Percentiles rank a stretch among this genome's conserved stretches.
These are phyloP conservation scores for Tenrec ecaudatus DNA, from an alignment of 2,113 vertebrate genomes.

Conservation along the genomic window DNA sequence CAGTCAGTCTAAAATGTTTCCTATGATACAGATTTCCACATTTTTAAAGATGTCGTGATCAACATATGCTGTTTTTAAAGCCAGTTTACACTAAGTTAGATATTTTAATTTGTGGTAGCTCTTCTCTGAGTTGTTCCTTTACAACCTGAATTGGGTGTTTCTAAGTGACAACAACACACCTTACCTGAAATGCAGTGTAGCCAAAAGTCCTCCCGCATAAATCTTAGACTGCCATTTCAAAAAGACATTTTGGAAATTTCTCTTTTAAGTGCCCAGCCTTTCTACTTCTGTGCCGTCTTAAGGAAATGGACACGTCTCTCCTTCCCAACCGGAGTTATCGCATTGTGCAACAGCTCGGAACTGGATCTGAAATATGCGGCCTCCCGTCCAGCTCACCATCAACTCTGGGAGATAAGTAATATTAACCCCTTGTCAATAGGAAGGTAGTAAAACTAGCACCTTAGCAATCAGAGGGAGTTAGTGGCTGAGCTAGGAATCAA, in stretches of 20 bases:
- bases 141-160: neutral
- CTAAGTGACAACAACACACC: too few species aligned
- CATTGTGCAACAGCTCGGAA: neutral
- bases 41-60: neutral
- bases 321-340: neutral
- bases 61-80: neutral
- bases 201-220: neutral
- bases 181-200: neutral
- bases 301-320: neutral
- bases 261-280: neutral
- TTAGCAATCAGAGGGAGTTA: neutral
- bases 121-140: conserved; percentile 14
- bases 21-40: neutral
- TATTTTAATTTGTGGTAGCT: neutral
- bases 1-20: neutral
- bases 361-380: neutral
- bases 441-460: neutral
- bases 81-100: neutral
- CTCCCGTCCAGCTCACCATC: neutral
- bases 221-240: conserved; percentile 2
- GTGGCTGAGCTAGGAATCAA: neutral
- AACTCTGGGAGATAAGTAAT: too few species aligned
- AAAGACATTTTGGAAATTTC: conserved; percentile 40
- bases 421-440: neutral
- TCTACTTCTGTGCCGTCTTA: neutral